Conservation (phyloP, 2,797 vertebrate species). For the Hippocampus kuda region DNA sequence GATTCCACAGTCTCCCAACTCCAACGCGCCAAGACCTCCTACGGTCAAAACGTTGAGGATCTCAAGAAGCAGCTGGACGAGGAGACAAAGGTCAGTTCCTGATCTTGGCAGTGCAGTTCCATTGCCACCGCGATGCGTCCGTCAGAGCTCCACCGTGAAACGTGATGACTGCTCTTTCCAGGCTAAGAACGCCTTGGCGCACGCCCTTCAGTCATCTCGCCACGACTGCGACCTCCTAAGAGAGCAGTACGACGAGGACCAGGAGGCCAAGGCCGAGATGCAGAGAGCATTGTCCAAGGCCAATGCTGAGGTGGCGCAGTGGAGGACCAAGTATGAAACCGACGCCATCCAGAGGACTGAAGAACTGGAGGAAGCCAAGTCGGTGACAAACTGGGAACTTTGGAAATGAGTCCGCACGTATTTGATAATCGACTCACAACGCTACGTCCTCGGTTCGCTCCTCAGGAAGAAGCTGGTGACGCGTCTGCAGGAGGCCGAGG, state of each 20-base stretch:
- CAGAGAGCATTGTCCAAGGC: slow-evolving; percentile 85
- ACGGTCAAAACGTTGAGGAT: slow-evolving; percentile 79
- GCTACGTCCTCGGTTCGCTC: too few species aligned
- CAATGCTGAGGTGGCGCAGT: slow-evolving; percentile 85
- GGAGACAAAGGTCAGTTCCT: slow-evolving; percentile 77
- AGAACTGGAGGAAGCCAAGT: slow-evolving; percentile 94
- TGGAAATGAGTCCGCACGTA: background rate
- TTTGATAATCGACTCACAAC: background rate
- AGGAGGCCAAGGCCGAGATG: slow-evolving; percentile 79
- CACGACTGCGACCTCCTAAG: slow-evolving; percentile 85
- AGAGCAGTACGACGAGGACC: slow-evolving; percentile 88
- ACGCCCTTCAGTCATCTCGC: slow-evolving; percentile 78
- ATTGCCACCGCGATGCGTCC: background rate
- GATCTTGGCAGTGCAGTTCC: background rate
- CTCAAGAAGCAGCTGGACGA: slow-evolving; percentile 88
- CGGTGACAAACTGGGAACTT: slow-evolving; percentile 26
- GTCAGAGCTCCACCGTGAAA: background rate
- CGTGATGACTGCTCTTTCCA: slow-evolving; percentile 33
- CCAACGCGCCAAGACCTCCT: slow-evolving; percentile 75
- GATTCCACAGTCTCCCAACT: slow-evolving; percentile 83
- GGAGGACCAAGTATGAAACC: slow-evolving; percentile 89
- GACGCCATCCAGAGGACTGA: slow-evolving; percentile 90
- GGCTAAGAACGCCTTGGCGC: slow-evolving; percentile 81
- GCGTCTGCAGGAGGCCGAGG: slow-evolving; percentile 83
- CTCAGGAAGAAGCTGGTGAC: slow-evolving; percentile 82